A percentile compares a stretch with the other conserved stretches of the same genome.
phyloP scores from a whole-genome alignment of 92 coral and sea anemone genomes.

The Zoanthus gigantus region DNA sequence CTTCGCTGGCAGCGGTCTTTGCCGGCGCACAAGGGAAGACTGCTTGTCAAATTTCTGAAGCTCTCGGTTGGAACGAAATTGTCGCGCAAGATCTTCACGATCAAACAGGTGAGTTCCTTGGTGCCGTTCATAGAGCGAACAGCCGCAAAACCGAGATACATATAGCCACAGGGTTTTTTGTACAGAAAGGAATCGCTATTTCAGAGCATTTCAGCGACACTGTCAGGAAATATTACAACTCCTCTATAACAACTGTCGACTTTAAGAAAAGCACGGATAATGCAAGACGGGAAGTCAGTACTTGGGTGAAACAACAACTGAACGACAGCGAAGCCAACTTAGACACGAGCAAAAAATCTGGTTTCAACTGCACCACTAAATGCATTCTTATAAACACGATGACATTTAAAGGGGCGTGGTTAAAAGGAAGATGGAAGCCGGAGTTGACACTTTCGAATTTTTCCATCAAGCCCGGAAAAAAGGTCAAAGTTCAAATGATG shows the following conservation, averaged over 20 bases:
- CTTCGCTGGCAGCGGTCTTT: conserved; percentile 4
- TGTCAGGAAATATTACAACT: conserved; percentile 7
- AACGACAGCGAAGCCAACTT: conserved; percentile 30
- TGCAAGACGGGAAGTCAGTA: conserved; percentile 30
- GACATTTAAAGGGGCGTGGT: conserved; percentile 39
- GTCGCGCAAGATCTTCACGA: conserved; percentile 22
- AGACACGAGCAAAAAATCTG: conserved; percentile 19
- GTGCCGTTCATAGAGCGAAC: conserved; percentile 12
- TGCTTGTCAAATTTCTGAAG: conserved; percentile 13
- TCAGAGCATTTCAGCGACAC: conserved; percentile 38
- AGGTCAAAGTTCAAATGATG: conserved; percentile 41
- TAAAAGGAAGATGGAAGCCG: conserved; percentile 23
- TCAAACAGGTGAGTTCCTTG: conserved; percentile 16
- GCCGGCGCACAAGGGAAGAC: conserved; percentile 28
- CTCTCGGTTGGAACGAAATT: conserved; percentile 15
- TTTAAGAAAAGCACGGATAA: conserved; percentile 28
- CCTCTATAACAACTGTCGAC: conserved; percentile 7
- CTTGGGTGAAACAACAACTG: conserved; percentile 36
- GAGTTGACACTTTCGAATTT: background rate
- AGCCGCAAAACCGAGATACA: conserved; percentile 27
- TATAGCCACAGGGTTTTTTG: conserved; percentile 28
- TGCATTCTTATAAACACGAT: conserved; percentile 31
- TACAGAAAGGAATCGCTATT: conserved; percentile 27
- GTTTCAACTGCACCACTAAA: conserved; percentile 8
- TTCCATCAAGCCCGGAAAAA: conserved; percentile 14